Evolutionary conservation across 2,797 vertebrate genomes (phyloP).

Genomic region (Sebastes itinus): DNA sequence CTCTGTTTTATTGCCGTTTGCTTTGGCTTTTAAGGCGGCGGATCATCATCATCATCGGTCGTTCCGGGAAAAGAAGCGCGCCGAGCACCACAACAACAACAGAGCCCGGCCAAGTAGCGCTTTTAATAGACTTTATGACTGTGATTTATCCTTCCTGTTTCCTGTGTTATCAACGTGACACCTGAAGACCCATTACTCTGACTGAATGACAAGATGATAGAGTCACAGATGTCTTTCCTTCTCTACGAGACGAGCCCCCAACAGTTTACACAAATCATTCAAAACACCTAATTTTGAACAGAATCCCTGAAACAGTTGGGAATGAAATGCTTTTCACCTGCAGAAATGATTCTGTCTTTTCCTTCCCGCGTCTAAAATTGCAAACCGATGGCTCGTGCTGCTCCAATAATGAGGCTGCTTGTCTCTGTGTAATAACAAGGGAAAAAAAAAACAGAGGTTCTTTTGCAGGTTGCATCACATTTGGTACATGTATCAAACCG

Average conservation of each 20-base stretch:
- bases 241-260: neutral
- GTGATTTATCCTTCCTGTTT: neutral
- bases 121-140: conserved; percentile 38
- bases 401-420: conserved; percentile 1
- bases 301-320: neutral
- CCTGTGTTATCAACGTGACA: conserved; percentile 23
- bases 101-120: neutral
- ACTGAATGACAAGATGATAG: conserved; percentile 8
- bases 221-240: neutral
- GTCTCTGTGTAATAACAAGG: neutral
- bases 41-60: neutral
- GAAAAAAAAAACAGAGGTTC: neutral
- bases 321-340: neutral
- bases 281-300: neutral
- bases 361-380: neutral
- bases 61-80: neutral
- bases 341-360: neutral
- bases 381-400: conserved; percentile 8
- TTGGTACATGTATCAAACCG: conserved; percentile 9
- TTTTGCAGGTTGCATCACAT: conserved; percentile 1
- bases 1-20: conserved; percentile 49
- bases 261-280: neutral
- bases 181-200: conserved; percentile 10
- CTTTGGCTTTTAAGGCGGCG: conserved; percentile 26
- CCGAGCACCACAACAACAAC: neutral